phyloP scores from a whole-genome alignment of 2,797 vertebrate species.

The Remorina albescens region DNA sequence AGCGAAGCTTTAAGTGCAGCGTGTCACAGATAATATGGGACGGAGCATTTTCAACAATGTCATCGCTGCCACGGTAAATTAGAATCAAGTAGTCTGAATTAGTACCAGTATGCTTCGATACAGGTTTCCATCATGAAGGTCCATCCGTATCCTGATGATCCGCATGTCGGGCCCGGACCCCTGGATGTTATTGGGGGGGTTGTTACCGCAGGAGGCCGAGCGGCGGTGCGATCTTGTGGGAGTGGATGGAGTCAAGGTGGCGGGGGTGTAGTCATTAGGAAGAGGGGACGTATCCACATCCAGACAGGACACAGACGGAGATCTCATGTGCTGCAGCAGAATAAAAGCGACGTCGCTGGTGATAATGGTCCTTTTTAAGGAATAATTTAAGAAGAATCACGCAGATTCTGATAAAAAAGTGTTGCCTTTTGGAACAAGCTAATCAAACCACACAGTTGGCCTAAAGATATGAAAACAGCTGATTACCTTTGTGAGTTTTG shows the following conservation, averaged over 20 bases:
- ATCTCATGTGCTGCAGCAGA: conserved; percentile 88
- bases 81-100: background rate
- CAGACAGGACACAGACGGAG: conserved; percentile 91
- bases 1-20: conserved; percentile 35
- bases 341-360: background rate
- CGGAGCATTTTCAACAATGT: conserved; percentile 5
- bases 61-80: background rate
- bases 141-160: conserved; percentile 92
- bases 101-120: conserved; percentile 93
- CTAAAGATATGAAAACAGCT: background rate
- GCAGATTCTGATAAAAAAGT: conserved; percentile 4
- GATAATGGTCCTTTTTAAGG: conserved; percentile 12
- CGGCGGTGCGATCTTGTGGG: conserved; percentile 88
- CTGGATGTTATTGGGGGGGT: conserved; percentile 67
- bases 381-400: background rate
- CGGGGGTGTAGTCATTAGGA: conserved; percentile 71
- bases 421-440: background rate
- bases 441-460: conserved; percentile 2
- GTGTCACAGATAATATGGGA: conserved; percentile 35
- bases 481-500: conserved; percentile 87
- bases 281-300: conserved; percentile 87
- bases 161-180: conserved; percentile 87
- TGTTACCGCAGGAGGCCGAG: conserved; percentile 86
- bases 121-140: conserved; percentile 90
- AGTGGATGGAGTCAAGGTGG: conserved; percentile 75